Evolutionary conservation across 2,113 vertebrate genomes (phyloP).

Genomic region (Mastomys coucha): DNA sequence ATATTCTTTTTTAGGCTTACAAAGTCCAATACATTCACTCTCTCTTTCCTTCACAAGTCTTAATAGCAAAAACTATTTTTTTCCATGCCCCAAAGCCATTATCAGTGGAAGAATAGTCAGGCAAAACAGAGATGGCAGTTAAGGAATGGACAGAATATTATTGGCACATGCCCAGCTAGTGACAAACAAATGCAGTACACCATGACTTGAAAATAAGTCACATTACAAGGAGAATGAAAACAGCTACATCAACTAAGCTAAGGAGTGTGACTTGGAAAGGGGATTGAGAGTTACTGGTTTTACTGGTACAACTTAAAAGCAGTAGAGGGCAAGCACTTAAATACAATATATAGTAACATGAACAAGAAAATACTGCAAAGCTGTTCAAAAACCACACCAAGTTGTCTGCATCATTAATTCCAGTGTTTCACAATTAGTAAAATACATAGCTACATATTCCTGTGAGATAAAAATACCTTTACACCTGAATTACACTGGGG

Average conservation of each 20-base stretch:
- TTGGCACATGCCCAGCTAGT: constrained; percentile 78
- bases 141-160: constrained; percentile 73
- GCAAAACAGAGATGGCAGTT: constrained; percentile 72
- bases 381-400: constrained; percentile 73
- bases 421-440: constrained; percentile 83
- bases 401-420: constrained; percentile 77
- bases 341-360: constrained; percentile 76
- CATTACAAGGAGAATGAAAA: constrained; percentile 72
- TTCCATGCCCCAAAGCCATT: constrained; percentile 73
- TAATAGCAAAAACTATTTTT: constrained; percentile 71
- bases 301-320: constrained; percentile 75
- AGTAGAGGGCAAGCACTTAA: constrained; percentile 67
- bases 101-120: constrained; percentile 63
- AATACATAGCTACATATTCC: constrained; percentile 79
- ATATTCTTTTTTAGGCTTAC: constrained; percentile 74
- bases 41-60: constrained; percentile 74
- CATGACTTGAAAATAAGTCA: constrained; percentile 75
- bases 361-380: constrained; percentile 71
- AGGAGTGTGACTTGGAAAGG: constrained; percentile 50
- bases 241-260: constrained; percentile 56
- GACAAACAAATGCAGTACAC: constrained; percentile 73
- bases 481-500: constrained; percentile 78
- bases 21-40: constrained; percentile 78
- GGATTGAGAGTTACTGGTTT: constrained; percentile 54
- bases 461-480: constrained; percentile 78